A percentile compares a stretch with the other conserved stretches of the same genome.
Evolutionary conservation across 37 sponge, comb jelly and placozoan genomes (phyloP).

Genomic region (Tethya wilhelma): DNA sequence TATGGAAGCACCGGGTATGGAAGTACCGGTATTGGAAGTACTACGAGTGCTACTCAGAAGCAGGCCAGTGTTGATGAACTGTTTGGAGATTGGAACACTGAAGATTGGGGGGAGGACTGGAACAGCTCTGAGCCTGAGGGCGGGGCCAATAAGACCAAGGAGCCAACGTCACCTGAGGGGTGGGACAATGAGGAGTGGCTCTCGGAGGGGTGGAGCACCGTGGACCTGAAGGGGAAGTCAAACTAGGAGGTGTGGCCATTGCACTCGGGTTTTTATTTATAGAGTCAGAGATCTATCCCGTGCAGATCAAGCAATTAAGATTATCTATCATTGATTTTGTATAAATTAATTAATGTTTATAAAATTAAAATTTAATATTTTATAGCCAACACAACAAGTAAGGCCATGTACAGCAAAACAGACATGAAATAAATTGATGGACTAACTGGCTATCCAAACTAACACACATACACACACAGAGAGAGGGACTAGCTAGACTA

Average conservation of each 20-base stretch:
- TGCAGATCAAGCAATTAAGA: not conserved
- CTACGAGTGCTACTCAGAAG: too few relatives aligned
- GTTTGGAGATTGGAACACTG: not conserved
- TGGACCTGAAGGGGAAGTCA: conserved; percentile 20
- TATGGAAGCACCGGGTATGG: conserved; percentile 30
- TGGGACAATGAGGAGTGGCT: conserved; percentile 21
- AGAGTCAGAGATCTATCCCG: too few relatives aligned
- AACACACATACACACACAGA: too few relatives aligned
- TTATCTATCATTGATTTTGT: not conserved
- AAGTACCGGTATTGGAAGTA: not conserved
- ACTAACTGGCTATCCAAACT: too few relatives aligned
- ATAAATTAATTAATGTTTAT: not conserved
- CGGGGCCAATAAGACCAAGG: not conserved
- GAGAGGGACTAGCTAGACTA: too few relatives aligned
- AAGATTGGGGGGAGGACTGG: conserved; percentile 26
- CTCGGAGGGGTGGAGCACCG: conserved; percentile 30
- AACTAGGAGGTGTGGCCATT: conserved; percentile 2
- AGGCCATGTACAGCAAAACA: too few relatives aligned
- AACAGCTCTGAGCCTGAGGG: not conserved
- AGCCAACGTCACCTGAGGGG: not conserved
- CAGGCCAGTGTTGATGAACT: not conserved
- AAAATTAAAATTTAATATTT: conserved; percentile 11
- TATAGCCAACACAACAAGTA: too few relatives aligned
- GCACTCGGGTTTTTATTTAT: too few relatives aligned
- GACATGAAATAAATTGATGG: too few relatives aligned